Evolutionary conservation across 2,797 vertebrate species (phyloP).

Genomic region (Poecilia wingei): DNA sequence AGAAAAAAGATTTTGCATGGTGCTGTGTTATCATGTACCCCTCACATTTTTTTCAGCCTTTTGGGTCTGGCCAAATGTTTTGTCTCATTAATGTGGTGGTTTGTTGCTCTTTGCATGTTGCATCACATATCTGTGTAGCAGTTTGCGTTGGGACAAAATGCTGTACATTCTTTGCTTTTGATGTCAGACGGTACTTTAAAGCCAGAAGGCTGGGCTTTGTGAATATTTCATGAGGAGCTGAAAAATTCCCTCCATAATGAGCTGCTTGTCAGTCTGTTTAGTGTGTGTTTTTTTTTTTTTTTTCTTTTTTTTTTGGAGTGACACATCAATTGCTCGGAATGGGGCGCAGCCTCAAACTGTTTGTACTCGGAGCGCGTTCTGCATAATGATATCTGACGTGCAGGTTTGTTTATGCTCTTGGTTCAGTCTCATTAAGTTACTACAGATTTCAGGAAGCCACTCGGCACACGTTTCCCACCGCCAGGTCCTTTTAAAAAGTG

Average conservation of each 20-base stretch:
- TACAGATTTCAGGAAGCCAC: conserved; percentile 40
- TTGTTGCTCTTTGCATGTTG: conserved; percentile 24
- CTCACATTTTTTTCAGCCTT: background rate
- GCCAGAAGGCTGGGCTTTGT: conserved; percentile 30
- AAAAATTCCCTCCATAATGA: conserved; percentile 50
- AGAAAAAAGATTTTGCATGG: background rate
- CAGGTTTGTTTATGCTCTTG: conserved; percentile 47
- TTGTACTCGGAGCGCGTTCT: conserved; percentile 37
- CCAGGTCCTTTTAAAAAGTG: conserved; percentile 32
- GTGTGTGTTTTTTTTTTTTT: conserved; percentile 12
- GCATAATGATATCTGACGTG: conserved; percentile 50
- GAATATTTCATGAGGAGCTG: conserved; percentile 60
- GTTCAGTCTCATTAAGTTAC: conserved; percentile 42
- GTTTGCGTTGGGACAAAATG: conserved; percentile 27
- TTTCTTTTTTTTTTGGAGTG: conserved; percentile 27
- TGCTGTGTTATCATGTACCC: background rate
- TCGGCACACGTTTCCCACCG: conserved; percentile 39
- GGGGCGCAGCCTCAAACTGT: conserved; percentile 49
- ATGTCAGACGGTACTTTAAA: conserved; percentile 26
- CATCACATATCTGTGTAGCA: conserved; percentile 15
- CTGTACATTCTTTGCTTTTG: conserved; percentile 36
- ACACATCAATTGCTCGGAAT: conserved; percentile 21
- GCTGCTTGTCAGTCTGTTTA: conserved; percentile 58
- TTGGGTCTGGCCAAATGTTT: background rate
- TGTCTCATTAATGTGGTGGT: conserved; percentile 4